Evolutionary conservation across 2,888 invertebrate genomes (phyloP), one percentile per base, ranked within the genome.

Genomic region (Eucriotettix oculatus): DNA sequence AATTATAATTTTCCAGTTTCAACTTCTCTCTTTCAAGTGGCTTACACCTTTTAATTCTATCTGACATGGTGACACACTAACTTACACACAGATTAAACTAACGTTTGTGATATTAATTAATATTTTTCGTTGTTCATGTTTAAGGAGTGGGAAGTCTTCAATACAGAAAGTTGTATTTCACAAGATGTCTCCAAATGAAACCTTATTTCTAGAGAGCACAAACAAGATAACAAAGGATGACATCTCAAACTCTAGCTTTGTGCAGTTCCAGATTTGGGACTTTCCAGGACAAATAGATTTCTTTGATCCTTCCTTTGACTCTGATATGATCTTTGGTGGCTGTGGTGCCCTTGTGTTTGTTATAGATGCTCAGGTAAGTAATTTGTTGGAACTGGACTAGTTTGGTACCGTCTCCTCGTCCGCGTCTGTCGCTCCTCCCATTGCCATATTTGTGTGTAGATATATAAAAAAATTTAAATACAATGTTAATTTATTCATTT

Each of bases 81-180:
- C 14, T 52, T 52, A 52, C 2, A 3, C 7, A 52, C 52, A 52
- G 16, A 52, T 29, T 5, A 29, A 29, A 29, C 3, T 29, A 29
- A 29, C 7, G 29, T 7, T 29, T 29, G n/a, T n/a, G n/a, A 29
- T 14, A 9, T 16, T n/a, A 11, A 53, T n/a, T n/a, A n/a, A 11
- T 16, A 40, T 14, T 42, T 52, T 61, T n/a, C n/a, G n/a, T n/a
- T 58, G 54, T 60, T 64, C 65, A 52, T 60, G 61, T 81, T 82
- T 65, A 71, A 91, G 98, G 73, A 97, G 97, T 69, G 99, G 99
- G 56, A 99, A 99, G 75, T 97, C 98, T 58, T 99, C 98, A 0
- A 99, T 99, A 70, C 95, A 97, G 72, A 98, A 99, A 79, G 99
- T 99, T 9, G 99, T 99, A n/a, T 99, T 99, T 73, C 98, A 99